These are phyloP conservation scores for Cirrhinus mrigala DNA, from an alignment of 2,797 vertebrate species.

Conservation along the genomic window DNA sequence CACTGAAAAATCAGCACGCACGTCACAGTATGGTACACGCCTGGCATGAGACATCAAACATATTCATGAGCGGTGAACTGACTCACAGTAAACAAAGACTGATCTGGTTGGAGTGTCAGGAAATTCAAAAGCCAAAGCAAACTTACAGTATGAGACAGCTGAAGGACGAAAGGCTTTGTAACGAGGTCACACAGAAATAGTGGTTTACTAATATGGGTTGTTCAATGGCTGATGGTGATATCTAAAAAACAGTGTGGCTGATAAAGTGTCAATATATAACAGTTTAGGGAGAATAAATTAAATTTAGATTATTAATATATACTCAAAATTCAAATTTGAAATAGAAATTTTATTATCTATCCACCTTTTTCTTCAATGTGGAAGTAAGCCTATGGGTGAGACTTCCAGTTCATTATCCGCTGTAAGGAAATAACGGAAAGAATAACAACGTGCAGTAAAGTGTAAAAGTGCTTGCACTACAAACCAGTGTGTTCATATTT, in stretches of 20 bases:
- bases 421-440: too few species aligned
- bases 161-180: constrained; percentile 26
- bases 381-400: too few species aligned
- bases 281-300: not conserved
- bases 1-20: constrained; percentile 48
- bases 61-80: not conserved
- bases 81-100: constrained; percentile 23
- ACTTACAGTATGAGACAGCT: not conserved
- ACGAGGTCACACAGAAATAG: constrained; percentile 24
- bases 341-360: not conserved
- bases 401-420: too few species aligned
- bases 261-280: constrained; percentile 5
- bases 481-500: too few species aligned
- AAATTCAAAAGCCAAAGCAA: constrained; percentile 14
- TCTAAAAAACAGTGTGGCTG: constrained; percentile 42
- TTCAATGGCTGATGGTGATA: constrained; percentile 28
- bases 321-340: not conserved
- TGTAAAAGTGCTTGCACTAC: too few species aligned
- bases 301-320: not conserved
- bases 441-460: too few species aligned
- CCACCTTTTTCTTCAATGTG: too few species aligned
- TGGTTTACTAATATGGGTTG: not conserved
- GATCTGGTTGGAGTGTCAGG: not conserved
- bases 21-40: constrained; percentile 62
- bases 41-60: constrained; percentile 46